Base-by-base conservation (phyloP, 53 echinoderm and acorn worm species). In the Patiria pectinifera region DNA sequence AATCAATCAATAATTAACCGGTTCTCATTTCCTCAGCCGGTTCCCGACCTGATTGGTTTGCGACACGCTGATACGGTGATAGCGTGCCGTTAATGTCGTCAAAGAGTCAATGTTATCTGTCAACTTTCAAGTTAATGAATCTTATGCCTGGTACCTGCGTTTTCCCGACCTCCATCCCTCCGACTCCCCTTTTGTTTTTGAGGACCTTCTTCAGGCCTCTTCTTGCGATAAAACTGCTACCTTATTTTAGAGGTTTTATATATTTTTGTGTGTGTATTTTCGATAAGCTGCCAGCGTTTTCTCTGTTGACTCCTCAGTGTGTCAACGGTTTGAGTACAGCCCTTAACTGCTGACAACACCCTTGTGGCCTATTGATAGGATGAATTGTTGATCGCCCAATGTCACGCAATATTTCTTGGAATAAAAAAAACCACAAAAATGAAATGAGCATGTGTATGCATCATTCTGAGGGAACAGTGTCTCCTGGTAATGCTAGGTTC, bases 1-100 rank as follows among this genome's bases (percentile, higher is more conserved):
- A 77, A 87, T 78, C 87, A 76, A 87, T 87, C 87, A 87, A 87
- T 87, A 77, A 87, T 87, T 87, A 87, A 87, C 87, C 77, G 78
- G 78, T 76, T 76, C 87, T 87, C 87, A 87, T 87, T 77, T 77
- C 87, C 87, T 13, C 22, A n/a, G 43, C 87, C 75, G 74, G 78
- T 76, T 53, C 78, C 76, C 60, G 23, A 15, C 74, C 87, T 59
- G 60, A 76, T 60, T 76, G 87, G 53, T 77, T 76, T 76, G 59
- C 21, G 76, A 11, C 60, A 15, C 60, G 82, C 59, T 82, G 82
- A 82, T 59, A 82, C 21, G 21, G 49, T 87, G 87, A 77, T 87
- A 77, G 87, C 71, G 23, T 11, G 86, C 24, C 24, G 7, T 71
- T 74, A 49, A 72, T 13, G 48, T 48, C 86, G n/a, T 71, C 49